These are phyloP conservation scores for Datnioides undecimradiatus DNA, from an alignment of 2,113 vertebrate genomes.

Conservation along the genomic window DNA sequence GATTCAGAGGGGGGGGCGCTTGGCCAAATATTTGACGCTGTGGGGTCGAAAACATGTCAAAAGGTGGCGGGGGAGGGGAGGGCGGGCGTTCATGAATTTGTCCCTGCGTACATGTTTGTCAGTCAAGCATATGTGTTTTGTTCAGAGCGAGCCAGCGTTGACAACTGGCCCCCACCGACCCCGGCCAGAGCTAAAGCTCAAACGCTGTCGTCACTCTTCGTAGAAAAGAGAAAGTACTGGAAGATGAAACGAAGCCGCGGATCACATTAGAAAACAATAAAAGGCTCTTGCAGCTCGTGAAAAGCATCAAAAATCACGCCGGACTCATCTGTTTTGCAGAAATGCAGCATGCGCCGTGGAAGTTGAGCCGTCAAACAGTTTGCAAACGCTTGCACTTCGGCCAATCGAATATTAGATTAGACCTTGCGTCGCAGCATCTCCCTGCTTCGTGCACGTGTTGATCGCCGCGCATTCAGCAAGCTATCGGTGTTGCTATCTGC, in stretches of 20 bases:
- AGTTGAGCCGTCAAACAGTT: too few relatives aligned
- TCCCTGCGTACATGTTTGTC: slow-evolving; percentile 34
- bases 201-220: too few relatives aligned
- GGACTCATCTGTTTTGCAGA: too few relatives aligned
- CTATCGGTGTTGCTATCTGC: slow-evolving; percentile 45
- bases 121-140: slow-evolving; percentile 43
- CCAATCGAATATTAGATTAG: too few relatives aligned
- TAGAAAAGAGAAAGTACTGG: neutral
- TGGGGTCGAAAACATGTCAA: slow-evolving; percentile 39
- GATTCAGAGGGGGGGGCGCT: slow-evolving; percentile 16
- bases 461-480: neutral
- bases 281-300: slow-evolving; percentile 13
- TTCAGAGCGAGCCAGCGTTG: slow-evolving; percentile 38
- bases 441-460: neutral
- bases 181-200: too few relatives aligned
- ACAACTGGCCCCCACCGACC: slow-evolving; percentile 48
- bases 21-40: slow-evolving; percentile 59
- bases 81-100: slow-evolving; percentile 37
- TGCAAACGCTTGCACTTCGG: too few relatives aligned
- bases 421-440: slow-evolving; percentile 6
- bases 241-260: neutral
- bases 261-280: neutral
- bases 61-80: slow-evolving; percentile 26
- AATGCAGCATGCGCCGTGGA: too few relatives aligned
- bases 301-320: neutral